A percentile compares a stretch with the other conserved stretches of the same genome.
Evolutionary conservation across 2,113 vertebrate species (phyloP).

Genomic region (Myxocyprinus asiaticus): DNA sequence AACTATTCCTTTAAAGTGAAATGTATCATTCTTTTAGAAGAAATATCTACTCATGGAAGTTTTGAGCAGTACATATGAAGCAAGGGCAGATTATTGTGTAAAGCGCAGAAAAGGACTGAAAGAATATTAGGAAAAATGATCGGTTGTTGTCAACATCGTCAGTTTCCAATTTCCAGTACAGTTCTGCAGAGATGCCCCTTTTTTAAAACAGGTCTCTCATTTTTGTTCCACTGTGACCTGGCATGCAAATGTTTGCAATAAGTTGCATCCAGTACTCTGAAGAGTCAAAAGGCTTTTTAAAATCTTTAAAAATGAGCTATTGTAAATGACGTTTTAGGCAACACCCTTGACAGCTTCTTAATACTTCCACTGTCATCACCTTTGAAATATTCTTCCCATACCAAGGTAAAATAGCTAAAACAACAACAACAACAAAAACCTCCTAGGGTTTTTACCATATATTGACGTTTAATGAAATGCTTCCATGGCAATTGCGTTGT

Average conservation of each 20-base stretch:
- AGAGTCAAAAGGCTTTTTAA: too few relatives aligned
- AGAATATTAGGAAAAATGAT: conserved; percentile 5
- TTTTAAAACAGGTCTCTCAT: too few relatives aligned
- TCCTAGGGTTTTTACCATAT: conserved; percentile 50
- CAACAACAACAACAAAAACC: not conserved
- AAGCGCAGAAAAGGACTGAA: not conserved
- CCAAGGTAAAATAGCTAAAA: conserved; percentile 11
- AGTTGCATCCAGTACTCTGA: not conserved
- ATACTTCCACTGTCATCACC: conserved; percentile 27
- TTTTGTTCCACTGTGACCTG: not conserved
- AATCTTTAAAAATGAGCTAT: too few relatives aligned
- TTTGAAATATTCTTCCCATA: too few relatives aligned
- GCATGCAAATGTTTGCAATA: not conserved
- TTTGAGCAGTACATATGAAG: not conserved
- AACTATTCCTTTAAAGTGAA: not conserved
- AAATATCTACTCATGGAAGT: not conserved
- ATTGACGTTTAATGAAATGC: conserved; percentile 64
- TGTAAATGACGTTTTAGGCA: too few relatives aligned
- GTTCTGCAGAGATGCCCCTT: too few relatives aligned
- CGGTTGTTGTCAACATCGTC: conserved; percentile 4
- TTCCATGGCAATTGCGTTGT: conserved; percentile 47
- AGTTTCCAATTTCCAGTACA: not conserved
- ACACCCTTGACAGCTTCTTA: not conserved
- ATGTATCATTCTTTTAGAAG: too few relatives aligned
- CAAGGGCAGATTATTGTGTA: conserved; percentile 7